Base-by-base conservation (phyloP, 2,113 vertebrate species). In the Lepus timidus region DNA sequence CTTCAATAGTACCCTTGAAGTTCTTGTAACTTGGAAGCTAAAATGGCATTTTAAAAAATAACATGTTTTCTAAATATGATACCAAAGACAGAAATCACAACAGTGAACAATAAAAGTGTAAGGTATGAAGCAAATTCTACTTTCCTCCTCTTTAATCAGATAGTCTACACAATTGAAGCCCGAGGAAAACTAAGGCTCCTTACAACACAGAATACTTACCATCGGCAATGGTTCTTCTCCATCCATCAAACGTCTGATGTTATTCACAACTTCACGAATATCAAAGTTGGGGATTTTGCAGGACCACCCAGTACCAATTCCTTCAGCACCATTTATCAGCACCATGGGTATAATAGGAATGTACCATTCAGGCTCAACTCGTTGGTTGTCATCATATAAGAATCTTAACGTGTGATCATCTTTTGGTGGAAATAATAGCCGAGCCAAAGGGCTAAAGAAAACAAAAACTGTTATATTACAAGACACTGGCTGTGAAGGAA, bases 281-380 rank as follows among this genome's bases (percentile, higher is more conserved):
- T 99, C 98, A 0, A 98, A 99, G 98, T 99, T 99, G 79, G 99
- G 99, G 80, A 99, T 98, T 98, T 98, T 99, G 91, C 99, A 99
- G 97, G 99, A 99, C 99, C 99, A 99, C 91, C 99, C 99, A 3
- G 99, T 99, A 76, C 99, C 99, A 19, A 99, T 99, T 27, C 99
- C 99, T 16, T 99, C 99, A 0, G 99, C 96, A 0, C 99, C 99
- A 2, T 99, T 99, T 91, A 99, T 98, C 90, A 99, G 98, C 94
- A 99, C 98, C 92, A 98, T 99, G 3, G 99, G 99, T 73, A 99
- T 98, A 97, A 99, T 99, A 23, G 99, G 99, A 3, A 99, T 99
- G 95, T 99, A 99, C 99, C 99, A 99, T 95, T 99, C 99, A 0
- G 99, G 99, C 97, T 99, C 99, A 71, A 99, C 99, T 0, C 99